Evolutionary conservation across 2,113 vertebrate genomes (phyloP).

Genomic region (Diphyllodes magnificus): DNA sequence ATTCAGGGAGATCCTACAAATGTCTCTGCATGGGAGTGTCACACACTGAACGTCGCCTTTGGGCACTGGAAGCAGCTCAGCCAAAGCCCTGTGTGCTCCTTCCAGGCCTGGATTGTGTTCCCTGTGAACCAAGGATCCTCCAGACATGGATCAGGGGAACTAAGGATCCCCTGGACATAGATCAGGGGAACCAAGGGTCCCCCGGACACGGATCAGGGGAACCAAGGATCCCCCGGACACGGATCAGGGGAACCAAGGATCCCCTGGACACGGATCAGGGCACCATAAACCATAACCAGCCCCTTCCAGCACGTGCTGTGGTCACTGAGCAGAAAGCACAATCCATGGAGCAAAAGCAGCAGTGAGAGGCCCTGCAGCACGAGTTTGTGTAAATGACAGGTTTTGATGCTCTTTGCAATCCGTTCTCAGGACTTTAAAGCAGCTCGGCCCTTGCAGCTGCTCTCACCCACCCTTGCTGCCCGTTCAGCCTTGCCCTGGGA

Average conservation of each 20-base stretch:
- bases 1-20: not conserved
- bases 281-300: not conserved
- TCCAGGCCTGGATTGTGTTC: not conserved
- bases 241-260: not conserved
- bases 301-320: not conserved
- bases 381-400: not conserved
- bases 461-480: rapidly evolving
- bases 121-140: rapidly evolving
- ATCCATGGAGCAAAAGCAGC: not conserved
- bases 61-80: not conserved
- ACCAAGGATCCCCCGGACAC: rapidly evolving
- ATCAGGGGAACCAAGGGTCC: not conserved
- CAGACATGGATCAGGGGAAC: not conserved
- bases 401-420: not conserved
- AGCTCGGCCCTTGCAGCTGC: not conserved
- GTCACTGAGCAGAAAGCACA: not conserved
- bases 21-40: not conserved
- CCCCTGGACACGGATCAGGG: not conserved
- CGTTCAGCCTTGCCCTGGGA: not conserved
- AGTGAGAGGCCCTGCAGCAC: not conserved
- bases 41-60: not conserved
- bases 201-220: not conserved
- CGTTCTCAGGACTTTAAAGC: not conserved
- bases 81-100: not conserved
- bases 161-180: not conserved